phyloP scores from a whole-genome alignment of 2,797 vertebrate species.

The Cercopithecus neglectus region DNA sequence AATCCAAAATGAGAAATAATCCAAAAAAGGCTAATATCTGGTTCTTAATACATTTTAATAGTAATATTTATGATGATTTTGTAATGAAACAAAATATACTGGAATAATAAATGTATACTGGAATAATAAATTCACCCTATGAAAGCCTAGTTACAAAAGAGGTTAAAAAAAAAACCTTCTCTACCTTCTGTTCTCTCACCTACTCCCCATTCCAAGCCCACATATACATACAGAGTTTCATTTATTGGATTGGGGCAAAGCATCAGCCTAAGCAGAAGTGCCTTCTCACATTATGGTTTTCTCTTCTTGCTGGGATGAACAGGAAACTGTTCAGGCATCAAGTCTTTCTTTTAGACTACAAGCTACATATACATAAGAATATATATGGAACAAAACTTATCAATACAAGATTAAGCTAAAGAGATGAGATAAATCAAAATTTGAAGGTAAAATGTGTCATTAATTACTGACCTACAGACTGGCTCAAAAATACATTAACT shows the following conservation, averaged over 20 bases:
- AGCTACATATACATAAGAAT: neutral
- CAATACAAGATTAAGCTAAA: constrained; percentile 8
- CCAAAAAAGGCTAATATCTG: neutral
- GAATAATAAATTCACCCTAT: neutral
- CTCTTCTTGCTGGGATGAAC: neutral
- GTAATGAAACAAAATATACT: neutral
- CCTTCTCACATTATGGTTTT: neutral
- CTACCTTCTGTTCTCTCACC: neutral
- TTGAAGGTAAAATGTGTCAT: neutral
- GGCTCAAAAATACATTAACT: neutral
- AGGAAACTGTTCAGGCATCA: neutral
- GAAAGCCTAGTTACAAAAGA: neutral
- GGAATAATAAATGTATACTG: neutral
- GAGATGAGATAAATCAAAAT: neutral
- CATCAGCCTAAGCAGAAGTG: neutral
- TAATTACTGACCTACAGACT: neutral
- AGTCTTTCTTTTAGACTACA: neutral
- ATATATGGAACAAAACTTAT: neutral
- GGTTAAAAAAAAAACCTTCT: neutral
- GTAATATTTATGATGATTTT: neutral
- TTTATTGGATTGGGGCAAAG: neutral
- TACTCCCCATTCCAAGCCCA: neutral
- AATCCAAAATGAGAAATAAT: neutral
- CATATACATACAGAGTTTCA: neutral
- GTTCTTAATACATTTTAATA: neutral